A percentile compares a stretch with the other conserved stretches of the same genome.
Conservation (phyloP, 1,140 invertebrate genomes). For the Drosophila simulans region DNA sequence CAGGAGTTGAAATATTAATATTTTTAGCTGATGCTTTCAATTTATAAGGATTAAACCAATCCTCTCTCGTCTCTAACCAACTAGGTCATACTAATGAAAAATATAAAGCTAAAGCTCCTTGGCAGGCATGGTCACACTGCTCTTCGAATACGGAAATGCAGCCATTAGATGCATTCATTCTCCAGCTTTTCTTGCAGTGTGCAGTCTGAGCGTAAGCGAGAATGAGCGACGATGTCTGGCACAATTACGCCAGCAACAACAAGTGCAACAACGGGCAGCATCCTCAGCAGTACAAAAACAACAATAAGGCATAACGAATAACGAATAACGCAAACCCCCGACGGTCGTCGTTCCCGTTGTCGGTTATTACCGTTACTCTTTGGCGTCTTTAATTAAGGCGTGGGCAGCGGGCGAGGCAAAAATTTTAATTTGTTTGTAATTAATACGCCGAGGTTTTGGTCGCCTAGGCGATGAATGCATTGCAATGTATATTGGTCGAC, state of each 20-base stretch:
- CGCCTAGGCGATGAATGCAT: constrained; percentile 23
- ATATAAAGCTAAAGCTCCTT: no score
- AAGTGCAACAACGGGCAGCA: constrained; percentile 15
- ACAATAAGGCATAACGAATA: constrained; percentile 16
- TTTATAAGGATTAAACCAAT: no score
- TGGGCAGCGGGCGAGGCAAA: constrained; percentile 18
- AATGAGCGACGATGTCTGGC: constrained; percentile 49
- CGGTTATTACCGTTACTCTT: constrained; percentile 68
- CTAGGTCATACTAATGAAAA: no score
- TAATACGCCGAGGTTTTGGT: constrained; percentile 56
- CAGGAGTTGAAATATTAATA: no score
- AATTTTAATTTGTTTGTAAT: constrained; percentile 70
- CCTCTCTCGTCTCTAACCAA: no score
- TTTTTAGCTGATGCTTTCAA: no score
- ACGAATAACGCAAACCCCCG: constrained; percentile 14
- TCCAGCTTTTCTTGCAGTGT: constrained; percentile 8
- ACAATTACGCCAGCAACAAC: constrained; percentile 47
- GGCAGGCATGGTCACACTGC: background rate
- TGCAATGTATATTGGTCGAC: constrained; percentile 5
- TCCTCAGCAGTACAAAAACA: constrained; percentile 14
- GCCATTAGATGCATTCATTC: no score
- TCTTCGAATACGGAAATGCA: background rate
- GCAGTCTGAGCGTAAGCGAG: constrained; percentile 11
- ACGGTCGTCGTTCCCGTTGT: constrained; percentile 41
- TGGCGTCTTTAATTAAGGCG: constrained; percentile 69